phyloP scores from a whole-genome alignment of 2,888 invertebrate species.

The Synergus gifuensis region DNA sequence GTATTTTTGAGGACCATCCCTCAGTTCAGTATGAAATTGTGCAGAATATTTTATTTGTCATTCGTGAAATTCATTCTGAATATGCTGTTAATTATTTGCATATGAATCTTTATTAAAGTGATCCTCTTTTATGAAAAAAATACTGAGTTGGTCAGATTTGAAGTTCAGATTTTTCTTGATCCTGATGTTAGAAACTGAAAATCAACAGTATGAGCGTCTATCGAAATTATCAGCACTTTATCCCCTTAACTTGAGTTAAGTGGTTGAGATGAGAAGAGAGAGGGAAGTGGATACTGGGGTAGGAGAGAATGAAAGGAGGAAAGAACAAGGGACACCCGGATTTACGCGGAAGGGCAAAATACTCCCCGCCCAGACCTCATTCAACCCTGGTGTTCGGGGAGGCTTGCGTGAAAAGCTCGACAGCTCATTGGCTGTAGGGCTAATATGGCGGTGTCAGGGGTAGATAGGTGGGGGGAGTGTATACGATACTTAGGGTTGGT shows the following conservation, averaged over 20 bases:
- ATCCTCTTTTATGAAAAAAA: not conserved
- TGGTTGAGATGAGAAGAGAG: conserved; percentile 53
- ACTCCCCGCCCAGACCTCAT: conserved; percentile 77
- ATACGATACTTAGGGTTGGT: conserved; percentile 75
- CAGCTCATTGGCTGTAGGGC: conserved; percentile 78
- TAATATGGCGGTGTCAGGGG: conserved; percentile 76
- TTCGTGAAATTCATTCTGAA: no score
- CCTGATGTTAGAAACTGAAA: conserved; percentile 45
- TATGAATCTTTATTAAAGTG: not conserved
- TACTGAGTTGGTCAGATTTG: not conserved
- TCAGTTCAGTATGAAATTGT: no score
- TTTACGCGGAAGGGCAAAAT: conserved; percentile 74
- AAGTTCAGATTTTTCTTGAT: not conserved
- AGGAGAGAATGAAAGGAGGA: conserved; percentile 52
- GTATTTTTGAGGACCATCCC: no score
- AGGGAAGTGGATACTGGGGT: conserved; percentile 48
- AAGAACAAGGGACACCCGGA: conserved; percentile 55
- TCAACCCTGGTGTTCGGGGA: conserved; percentile 71
- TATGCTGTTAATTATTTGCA: not conserved
- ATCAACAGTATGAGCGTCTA: conserved; percentile 39
- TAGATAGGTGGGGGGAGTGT: conserved; percentile 68
- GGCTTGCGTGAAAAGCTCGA: conserved; percentile 74
- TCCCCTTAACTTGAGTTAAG: conserved; percentile 40
- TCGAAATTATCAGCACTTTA: conserved; percentile 40
- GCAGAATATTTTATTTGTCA: no score